Conservation (phyloP, 2,797 vertebrate genomes). For the Chelmon rostratus region DNA sequence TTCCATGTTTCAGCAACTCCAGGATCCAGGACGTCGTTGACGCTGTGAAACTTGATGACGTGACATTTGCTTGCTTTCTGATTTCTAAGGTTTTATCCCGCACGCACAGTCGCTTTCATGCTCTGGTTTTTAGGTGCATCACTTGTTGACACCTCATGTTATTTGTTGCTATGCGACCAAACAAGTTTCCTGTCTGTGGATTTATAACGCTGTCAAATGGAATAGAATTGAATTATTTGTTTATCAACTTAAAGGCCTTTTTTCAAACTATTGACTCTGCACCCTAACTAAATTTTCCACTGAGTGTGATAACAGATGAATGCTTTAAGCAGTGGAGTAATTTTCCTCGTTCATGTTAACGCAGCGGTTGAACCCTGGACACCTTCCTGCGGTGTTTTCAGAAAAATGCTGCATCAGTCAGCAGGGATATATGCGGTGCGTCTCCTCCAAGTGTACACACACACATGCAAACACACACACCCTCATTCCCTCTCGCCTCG, state of each 20-base stretch:
- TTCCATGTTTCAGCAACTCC: too few species aligned
- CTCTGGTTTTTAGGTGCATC: too few species aligned
- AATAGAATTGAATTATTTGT: background rate
- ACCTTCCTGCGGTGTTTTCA: constrained; percentile 16
- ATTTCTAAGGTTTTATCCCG: too few species aligned
- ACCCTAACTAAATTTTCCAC: constrained; percentile 4
- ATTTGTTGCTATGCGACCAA: background rate
- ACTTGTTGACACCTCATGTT: background rate
- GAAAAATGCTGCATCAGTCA: constrained; percentile 33
- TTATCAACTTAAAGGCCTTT: background rate
- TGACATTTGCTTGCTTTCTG: background rate
- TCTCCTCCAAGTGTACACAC: background rate
- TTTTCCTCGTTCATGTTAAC: constrained; percentile 9
- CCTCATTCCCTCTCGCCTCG: constrained; percentile 37
- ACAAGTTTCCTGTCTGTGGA: background rate
- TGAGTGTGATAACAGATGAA: background rate
- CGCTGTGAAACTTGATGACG: background rate
- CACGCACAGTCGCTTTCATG: too few species aligned
- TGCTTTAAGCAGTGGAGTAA: background rate
- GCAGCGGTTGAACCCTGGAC: constrained; percentile 33
- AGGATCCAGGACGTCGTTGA: background rate
- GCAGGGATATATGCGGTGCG: constrained; percentile 33
- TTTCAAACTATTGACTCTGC: constrained; percentile 1
- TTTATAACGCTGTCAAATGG: background rate
- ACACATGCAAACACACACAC: constrained; percentile 13